phyloP scores from a whole-genome alignment of 2,113 vertebrate species.

The Clarias magur region DNA sequence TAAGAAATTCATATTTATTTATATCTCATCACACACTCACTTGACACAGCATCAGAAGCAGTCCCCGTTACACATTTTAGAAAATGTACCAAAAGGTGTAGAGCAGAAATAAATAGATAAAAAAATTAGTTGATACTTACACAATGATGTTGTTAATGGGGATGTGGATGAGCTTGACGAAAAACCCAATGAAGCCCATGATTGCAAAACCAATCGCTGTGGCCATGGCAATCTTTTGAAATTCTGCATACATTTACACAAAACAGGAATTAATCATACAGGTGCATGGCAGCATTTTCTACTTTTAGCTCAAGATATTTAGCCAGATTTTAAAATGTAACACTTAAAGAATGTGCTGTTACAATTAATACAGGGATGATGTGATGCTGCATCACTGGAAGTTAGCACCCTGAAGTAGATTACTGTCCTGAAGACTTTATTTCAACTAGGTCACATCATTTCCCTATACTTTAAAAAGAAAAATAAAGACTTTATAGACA shows the following conservation, averaged over 20 bases:
- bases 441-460: not conserved
- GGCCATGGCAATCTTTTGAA: conserved; percentile 99
- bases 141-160: conserved; percentile 99
- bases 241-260: conserved; percentile 74
- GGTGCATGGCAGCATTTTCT: not conserved
- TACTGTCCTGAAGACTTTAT: not conserved
- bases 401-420: not conserved
- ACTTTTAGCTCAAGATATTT: not conserved
- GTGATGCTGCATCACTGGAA: not conserved
- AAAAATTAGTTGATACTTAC: conserved; percentile 76
- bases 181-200: conserved; percentile 99
- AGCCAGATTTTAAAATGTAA: not conserved
- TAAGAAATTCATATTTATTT: not conserved
- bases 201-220: conserved; percentile 98
- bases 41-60: not conserved
- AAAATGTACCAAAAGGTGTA: not conserved
- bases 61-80: too few relatives aligned
- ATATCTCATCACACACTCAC: not conserved
- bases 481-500: not conserved
- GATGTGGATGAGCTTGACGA: conserved; percentile 97
- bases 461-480: not conserved
- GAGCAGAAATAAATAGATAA: not conserved
- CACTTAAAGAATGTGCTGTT: not conserved
- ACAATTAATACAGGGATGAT: not conserved
- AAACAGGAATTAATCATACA: not conserved